phyloP scores from a whole-genome alignment of 2,113 vertebrate genomes.

The Alaudala cheleensis region DNA sequence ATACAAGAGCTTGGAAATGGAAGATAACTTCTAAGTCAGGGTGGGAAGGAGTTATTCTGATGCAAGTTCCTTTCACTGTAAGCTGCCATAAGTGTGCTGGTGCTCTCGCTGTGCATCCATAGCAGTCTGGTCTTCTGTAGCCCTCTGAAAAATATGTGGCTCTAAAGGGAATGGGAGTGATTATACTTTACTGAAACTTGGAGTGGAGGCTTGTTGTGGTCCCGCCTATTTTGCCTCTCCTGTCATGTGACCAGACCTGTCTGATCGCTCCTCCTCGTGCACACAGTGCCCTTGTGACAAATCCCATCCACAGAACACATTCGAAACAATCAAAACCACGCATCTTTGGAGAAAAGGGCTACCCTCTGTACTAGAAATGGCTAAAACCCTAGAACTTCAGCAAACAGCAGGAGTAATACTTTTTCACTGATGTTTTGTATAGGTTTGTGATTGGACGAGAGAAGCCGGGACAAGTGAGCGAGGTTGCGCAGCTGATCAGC shows the following conservation, averaged over 20 bases:
- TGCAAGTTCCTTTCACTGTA: fast-evolving
- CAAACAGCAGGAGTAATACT: neutral
- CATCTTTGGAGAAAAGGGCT: neutral
- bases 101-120: neutral
- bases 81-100: neutral
- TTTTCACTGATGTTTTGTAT: constrained; percentile 45
- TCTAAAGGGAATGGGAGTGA: neutral
- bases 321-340: neutral
- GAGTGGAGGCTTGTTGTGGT: neutral
- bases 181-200: neutral
- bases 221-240: neutral
- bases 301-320: neutral
- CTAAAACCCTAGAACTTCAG: neutral
- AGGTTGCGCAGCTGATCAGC: constrained; percentile 96
- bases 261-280: neutral
- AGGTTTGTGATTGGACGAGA: constrained; percentile 98
- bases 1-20: neutral
- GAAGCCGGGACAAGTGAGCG: constrained; percentile 95
- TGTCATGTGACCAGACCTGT: neutral
- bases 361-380: neutral
- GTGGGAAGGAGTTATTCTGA: neutral
- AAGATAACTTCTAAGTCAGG: neutral
- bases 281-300: neutral
- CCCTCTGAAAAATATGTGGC: neutral
- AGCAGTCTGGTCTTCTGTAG: neutral